Conservation (phyloP, 2,113 vertebrate species). For the Gymnobelideus leadbeateri region DNA sequence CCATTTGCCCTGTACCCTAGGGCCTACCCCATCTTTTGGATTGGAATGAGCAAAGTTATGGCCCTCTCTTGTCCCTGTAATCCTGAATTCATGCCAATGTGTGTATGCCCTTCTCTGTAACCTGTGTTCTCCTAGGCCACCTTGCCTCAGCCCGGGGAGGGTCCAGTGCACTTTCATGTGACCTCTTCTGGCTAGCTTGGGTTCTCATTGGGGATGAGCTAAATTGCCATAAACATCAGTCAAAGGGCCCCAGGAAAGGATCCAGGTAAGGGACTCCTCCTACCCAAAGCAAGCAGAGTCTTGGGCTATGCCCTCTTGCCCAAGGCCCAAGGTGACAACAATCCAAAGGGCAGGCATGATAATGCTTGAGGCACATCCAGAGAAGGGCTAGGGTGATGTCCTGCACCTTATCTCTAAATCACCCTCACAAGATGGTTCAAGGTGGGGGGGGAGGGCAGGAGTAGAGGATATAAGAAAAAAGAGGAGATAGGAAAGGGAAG, state of each 20-base stretch:
- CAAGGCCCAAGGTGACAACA: not conserved
- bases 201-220: not conserved
- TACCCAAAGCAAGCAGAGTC: not conserved
- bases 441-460: constrained; percentile 30
- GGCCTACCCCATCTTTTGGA: not conserved
- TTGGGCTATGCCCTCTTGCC: not conserved
- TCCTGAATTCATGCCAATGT: not conserved
- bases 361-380: not conserved
- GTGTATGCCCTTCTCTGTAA: not conserved
- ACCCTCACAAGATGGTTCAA: not conserved
- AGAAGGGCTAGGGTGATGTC: not conserved
- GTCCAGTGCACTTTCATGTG: not conserved
- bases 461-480: constrained; percentile 64
- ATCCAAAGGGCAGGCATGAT: not conserved
- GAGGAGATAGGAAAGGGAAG: constrained; percentile 70
- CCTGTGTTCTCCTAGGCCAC: not conserved
- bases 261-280: not conserved
- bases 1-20: not conserved
- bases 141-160: not conserved
- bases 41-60: not conserved
- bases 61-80: not conserved
- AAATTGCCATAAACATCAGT: no score
- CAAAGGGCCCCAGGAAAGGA: not conserved
- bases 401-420: not conserved
- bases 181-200: not conserved